These are phyloP conservation scores for Drosophila mercatorum DNA, from an alignment of 2,888 invertebrate species.

Conservation along the genomic window DNA sequence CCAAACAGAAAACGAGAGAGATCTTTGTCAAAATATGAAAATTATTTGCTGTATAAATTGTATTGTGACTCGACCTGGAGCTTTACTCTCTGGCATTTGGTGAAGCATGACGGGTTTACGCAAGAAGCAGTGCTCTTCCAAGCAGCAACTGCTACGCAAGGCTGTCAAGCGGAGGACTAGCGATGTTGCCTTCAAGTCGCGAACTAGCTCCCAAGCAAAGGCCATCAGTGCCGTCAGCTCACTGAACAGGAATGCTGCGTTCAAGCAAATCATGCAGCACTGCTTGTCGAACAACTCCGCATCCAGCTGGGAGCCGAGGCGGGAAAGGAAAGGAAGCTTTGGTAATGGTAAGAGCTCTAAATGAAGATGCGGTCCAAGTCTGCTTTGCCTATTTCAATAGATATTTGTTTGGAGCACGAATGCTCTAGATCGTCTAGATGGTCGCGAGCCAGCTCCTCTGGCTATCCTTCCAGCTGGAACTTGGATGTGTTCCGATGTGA, in stretches of 20 bases:
- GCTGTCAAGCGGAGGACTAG: slow-evolving; percentile 19
- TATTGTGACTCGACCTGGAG: slow-evolving; percentile 32
- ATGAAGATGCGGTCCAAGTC: too few species aligned
- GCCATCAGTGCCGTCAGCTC: slow-evolving; percentile 19
- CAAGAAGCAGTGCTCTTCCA: slow-evolving; percentile 34
- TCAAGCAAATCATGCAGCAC: slow-evolving; percentile 23
- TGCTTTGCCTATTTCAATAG: background rate
- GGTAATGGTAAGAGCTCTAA: background rate
- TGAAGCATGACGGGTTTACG: slow-evolving; percentile 33
- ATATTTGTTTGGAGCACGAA: too few species aligned
- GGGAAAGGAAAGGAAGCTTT: background rate
- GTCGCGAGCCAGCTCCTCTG: slow-evolving; percentile 38
- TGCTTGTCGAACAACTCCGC: background rate
- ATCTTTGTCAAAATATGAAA: slow-evolving; percentile 6
- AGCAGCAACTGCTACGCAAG: slow-evolving; percentile 38
- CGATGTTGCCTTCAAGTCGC: slow-evolving; percentile 3
- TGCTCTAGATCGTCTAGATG: background rate
- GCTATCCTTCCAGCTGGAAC: slow-evolving; percentile 63
- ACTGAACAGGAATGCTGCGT: slow-evolving; percentile 8
- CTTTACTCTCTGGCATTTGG: background rate
- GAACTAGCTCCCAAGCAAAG: background rate
- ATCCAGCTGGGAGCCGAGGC: background rate
- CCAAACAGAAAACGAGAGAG: background rate
- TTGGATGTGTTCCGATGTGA: background rate
- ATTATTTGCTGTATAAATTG: slow-evolving; percentile 16